Base-by-base conservation (phyloP, 2,888 invertebrate genomes). In the Scaptomyza polygonia region DNA sequence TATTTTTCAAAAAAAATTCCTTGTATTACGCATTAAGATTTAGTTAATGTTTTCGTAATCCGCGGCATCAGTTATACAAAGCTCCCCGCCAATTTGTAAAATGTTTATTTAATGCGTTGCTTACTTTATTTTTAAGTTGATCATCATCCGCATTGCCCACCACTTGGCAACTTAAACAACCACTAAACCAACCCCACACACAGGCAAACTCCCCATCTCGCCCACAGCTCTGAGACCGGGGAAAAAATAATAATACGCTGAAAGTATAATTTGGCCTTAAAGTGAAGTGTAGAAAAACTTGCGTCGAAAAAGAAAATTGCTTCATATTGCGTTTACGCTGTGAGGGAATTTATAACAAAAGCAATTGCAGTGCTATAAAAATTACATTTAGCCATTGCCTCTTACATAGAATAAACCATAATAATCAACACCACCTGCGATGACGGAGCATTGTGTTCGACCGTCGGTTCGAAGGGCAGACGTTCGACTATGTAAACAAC, bases 311-410 rank as follows among this genome's bases (percentile, higher is more conserved):
- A 16, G 36, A 62, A 67, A 55, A 67, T 69, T 63, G 51, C 77
- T 66, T 72, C 54, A 73, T 56, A 72, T 74, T 78, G 78, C 44
- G 59, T 44, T 5, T 7, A 14, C 6, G 44, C 14, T 11, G 59
- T 18, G 64, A 9, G 59, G 63, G 43, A 66, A 82, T 86, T 64
- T 81, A 84, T 79, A 82, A 76, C 70, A 69, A 79, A 77, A 77
- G 73, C 88, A 73, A 87, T 87, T 82, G 83, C 83, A 86, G 80
- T 64, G 83, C 86, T 63, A 86, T 87, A 87, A 82, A 82, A 82
- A 77, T 73, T 79, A 79, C 79, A 85, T 76, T 82, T 64, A 70
- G 66, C 66, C 72, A 29, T 30, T 27, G 63, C 21, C 43, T 32
- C n/a, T 36, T 39, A 30, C 72, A 64, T 56, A 54, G 75, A 36